Percentiles rank a stretch among this genome's conserved stretches.
Conservation (phyloP, 2,113 vertebrate genomes). For the Carlito syrichta region DNA sequence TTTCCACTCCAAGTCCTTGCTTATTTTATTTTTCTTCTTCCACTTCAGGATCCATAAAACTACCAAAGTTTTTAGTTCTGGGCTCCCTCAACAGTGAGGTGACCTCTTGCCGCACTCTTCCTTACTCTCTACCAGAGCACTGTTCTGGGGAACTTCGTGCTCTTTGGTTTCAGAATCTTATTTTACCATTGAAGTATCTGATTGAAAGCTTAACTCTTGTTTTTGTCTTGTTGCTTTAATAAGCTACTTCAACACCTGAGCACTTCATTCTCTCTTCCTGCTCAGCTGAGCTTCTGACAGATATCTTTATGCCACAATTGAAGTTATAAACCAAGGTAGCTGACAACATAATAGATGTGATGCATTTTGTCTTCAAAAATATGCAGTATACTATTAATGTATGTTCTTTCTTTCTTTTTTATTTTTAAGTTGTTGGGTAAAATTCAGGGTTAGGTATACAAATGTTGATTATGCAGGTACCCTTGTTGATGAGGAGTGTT, state of each 20-base stretch:
- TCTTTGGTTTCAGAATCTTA: neutral
- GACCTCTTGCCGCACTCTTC: accelerated
- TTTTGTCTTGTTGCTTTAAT: neutral
- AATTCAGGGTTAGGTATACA: no score
- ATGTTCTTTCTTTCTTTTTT: no score
- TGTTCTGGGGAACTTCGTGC: neutral
- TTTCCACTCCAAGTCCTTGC: neutral
- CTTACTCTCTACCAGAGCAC: neutral
- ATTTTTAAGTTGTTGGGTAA: no score
- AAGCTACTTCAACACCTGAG: neutral
- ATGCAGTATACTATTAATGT: neutral
- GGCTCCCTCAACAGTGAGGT: neutral
- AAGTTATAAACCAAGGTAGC: neutral
- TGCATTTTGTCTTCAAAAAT: neutral
- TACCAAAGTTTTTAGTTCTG: neutral
- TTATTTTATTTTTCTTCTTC: accelerated
- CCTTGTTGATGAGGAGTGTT: no score
- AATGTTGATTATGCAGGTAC: no score
- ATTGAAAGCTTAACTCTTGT: neutral
- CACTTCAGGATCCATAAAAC: neutral
- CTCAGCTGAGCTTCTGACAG: neutral
- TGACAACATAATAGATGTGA: neutral
- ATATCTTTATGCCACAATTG: neutral
- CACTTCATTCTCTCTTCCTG: neutral
- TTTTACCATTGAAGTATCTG: neutral